Evolutionary conservation across 2,113 vertebrate species (phyloP).

Genomic region (Anarrhichthys ocellatus): DNA sequence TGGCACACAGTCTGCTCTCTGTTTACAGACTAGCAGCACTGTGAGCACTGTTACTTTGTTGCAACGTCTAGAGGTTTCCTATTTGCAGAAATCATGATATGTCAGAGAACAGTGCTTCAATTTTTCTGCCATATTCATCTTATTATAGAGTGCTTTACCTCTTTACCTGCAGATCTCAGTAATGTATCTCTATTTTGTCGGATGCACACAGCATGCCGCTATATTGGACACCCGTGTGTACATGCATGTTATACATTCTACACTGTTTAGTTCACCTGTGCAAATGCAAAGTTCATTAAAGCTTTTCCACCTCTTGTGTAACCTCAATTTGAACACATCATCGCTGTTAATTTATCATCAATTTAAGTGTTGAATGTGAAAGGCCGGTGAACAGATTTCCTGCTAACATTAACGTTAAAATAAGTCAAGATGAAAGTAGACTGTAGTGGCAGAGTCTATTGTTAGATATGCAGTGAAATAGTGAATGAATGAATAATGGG

Average conservation of each 20-base stretch:
- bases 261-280: background rate
- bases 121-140: background rate
- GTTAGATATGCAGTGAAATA: constrained; percentile 30
- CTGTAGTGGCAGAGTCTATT: background rate
- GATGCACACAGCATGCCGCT: background rate
- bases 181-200: background rate
- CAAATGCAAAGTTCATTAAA: background rate
- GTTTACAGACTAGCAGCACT: constrained; percentile 20
- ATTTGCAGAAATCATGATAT: background rate
- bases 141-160: background rate
- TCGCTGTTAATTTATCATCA: background rate
- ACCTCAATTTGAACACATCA: background rate
- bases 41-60: background rate
- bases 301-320: background rate
- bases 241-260: background rate
- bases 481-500: constrained; percentile 48
- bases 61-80: background rate
- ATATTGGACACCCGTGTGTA: background rate
- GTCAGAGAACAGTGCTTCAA: background rate
- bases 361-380: background rate
- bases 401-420: constrained; percentile 4
- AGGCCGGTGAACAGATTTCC: background rate
- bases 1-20: constrained; percentile 38
- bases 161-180: background rate
- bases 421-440: constrained; percentile 3